Percentiles rank a stretch among this genome's conserved stretches.
These are phyloP conservation scores for Channa argus DNA, from an alignment of 2,113 vertebrate species.

Conservation along the genomic window DNA sequence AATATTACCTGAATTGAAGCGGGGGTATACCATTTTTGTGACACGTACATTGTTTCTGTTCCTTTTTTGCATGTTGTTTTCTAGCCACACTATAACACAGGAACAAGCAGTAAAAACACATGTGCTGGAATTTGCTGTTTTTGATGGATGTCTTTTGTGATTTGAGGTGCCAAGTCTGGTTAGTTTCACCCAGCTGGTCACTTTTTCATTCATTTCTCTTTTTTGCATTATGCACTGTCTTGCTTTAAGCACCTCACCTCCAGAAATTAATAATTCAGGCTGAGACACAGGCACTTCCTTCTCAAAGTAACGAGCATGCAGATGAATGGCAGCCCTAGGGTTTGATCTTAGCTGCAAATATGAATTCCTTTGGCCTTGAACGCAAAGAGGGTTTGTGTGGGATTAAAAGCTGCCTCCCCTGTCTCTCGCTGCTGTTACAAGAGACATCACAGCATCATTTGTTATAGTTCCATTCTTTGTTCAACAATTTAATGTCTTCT, in stretches of 20 bases:
- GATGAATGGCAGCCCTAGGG: slow-evolving; percentile 22
- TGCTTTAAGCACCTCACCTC: slow-evolving; percentile 36
- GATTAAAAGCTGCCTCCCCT: slow-evolving; percentile 32
- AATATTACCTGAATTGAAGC: slow-evolving; percentile 17
- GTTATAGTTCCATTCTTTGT: slow-evolving; percentile 25
- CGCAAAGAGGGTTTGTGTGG: slow-evolving; percentile 36
- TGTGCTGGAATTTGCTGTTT: slow-evolving; percentile 32
- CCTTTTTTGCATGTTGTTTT: slow-evolving; percentile 57
- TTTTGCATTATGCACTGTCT: slow-evolving; percentile 19
- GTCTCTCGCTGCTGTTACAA: slow-evolving; percentile 37
- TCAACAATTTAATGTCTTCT: slow-evolving; percentile 39
- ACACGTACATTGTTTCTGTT: slow-evolving; percentile 42
- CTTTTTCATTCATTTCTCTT: slow-evolving; percentile 39
- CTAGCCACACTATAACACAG: slow-evolving; percentile 30
- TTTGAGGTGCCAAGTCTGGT: slow-evolving; percentile 59
- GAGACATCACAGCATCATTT: slow-evolving; percentile 39
- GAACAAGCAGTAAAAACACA: slow-evolving; percentile 33
- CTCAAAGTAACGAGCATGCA: slow-evolving; percentile 34
- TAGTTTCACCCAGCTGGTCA: slow-evolving; percentile 63
- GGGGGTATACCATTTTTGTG: slow-evolving; percentile 25
- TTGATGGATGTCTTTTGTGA: slow-evolving; percentile 53
- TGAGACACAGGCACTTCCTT: slow-evolving; percentile 34
- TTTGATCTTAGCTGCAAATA: slow-evolving; percentile 33
- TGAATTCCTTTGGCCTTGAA: slow-evolving; percentile 48
- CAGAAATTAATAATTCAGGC: slow-evolving; percentile 51